Evolutionary conservation across 2,888 invertebrate species (phyloP).

Genomic region (Ichneumoninae sp.): DNA sequence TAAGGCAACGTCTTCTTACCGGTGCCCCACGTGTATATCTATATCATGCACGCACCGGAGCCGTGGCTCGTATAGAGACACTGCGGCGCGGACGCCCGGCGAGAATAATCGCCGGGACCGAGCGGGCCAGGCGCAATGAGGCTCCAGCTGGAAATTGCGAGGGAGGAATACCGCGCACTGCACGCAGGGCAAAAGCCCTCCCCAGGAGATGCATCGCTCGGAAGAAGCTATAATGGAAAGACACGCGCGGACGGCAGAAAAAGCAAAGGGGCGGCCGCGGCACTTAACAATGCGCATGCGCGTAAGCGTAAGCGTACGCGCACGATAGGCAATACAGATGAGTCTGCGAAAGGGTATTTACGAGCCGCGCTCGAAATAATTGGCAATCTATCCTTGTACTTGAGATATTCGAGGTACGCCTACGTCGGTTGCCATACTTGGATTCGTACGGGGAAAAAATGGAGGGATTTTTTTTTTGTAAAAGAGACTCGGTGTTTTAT

Average conservation of each 20-base stretch:
- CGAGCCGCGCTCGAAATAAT: slow-evolving; percentile 60
- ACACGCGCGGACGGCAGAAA: slow-evolving; percentile 22
- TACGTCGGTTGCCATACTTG: slow-evolving; percentile 31
- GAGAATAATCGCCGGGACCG: slow-evolving; percentile 50
- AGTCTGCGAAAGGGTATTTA: slow-evolving; percentile 48
- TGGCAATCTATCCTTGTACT: slow-evolving; percentile 64
- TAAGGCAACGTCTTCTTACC: slow-evolving; percentile 41
- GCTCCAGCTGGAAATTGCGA: slow-evolving; percentile 46
- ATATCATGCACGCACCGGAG: neutral
- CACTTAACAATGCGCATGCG: slow-evolving; percentile 17
- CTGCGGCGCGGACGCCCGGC: slow-evolving; percentile 19
- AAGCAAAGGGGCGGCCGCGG: slow-evolving; percentile 41
- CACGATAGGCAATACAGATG: slow-evolving; percentile 29
- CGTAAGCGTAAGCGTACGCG: slow-evolving; percentile 11
- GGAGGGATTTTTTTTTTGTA: neutral
- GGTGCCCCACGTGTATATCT: neutral
- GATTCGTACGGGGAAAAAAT: neutral
- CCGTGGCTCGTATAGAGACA: slow-evolving; percentile 26
- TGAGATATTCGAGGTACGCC: slow-evolving; percentile 52
- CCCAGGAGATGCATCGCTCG: slow-evolving; percentile 22
- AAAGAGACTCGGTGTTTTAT: neutral
- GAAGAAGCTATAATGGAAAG: slow-evolving; percentile 52
- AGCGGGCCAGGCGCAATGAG: slow-evolving; percentile 22
- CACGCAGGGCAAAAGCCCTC: slow-evolving; percentile 32
- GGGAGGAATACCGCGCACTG: slow-evolving; percentile 33